Percentiles rank a stretch among this genome's conserved stretches.
phyloP scores from a whole-genome alignment of 2,888 invertebrate genomes.

The Choristoneura rosaceana region DNA sequence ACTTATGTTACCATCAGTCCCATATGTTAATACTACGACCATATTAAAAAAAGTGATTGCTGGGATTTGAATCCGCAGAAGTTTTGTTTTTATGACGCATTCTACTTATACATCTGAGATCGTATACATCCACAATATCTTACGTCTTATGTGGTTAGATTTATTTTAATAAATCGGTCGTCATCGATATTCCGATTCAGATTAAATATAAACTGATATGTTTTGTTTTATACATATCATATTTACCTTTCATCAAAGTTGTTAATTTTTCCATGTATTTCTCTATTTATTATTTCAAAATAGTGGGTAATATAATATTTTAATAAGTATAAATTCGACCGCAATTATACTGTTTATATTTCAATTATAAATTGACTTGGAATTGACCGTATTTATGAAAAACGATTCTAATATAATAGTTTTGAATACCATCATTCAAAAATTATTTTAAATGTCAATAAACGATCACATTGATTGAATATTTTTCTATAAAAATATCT shows the following conservation, averaged over 20 bases:
- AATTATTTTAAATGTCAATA: neutral
- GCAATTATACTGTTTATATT: neutral
- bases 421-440: neutral
- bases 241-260: no score
- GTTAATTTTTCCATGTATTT: no score
- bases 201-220: neutral
- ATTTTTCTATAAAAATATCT: no score
- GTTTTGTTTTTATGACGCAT: no score
- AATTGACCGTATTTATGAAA: neutral
- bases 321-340: neutral
- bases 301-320: neutral
- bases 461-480: neutral
- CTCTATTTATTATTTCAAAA: no score
- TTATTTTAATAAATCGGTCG: no score
- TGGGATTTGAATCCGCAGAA: no score
- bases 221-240: neutral
- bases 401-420: neutral
- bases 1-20: conserved; percentile 4
- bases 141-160: neutral
- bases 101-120: neutral
- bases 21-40: neutral
- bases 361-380: neutral
- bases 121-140: neutral
- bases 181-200: neutral
- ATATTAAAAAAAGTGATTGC: no score